phyloP scores from a whole-genome alignment of 2,113 vertebrate genomes.

The Halichoerus grypus region DNA sequence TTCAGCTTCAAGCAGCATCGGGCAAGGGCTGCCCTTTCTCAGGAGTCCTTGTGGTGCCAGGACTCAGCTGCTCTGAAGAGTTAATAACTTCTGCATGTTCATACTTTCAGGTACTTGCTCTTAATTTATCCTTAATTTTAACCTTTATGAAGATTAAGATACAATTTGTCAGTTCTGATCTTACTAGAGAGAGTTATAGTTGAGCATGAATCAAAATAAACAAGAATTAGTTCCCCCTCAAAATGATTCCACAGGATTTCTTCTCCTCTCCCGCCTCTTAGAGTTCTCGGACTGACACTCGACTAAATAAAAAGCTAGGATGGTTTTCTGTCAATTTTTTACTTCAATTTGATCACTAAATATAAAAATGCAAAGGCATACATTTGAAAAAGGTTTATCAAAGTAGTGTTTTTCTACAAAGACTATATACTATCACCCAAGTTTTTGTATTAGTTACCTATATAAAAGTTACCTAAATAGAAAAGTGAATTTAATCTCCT shows the following conservation, averaged over 20 bases:
- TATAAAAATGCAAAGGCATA: background rate
- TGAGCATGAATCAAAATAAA: background rate
- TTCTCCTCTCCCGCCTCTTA: background rate
- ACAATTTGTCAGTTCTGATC: background rate
- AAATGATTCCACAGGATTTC: background rate
- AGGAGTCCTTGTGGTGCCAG: background rate
- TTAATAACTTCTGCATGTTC: background rate
- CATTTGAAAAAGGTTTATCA: background rate
- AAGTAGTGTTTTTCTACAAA: background rate
- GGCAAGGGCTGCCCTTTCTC: background rate
- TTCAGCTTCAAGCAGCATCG: background rate
- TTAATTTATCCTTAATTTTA: background rate
- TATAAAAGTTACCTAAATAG: background rate
- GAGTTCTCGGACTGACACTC: background rate
- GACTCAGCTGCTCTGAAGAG: background rate
- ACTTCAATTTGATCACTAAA: constrained; percentile 9
- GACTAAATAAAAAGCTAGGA: background rate
- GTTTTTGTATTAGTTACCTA: background rate
- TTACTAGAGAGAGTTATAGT: background rate
- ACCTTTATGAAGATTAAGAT: background rate
- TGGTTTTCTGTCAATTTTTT: background rate
- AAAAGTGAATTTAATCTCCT: background rate
- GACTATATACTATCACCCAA: background rate
- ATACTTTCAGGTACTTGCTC: background rate
- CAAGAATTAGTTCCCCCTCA: background rate